Evolutionary conservation across 1,140 invertebrate species (phyloP).

Genomic region (Lasioglossum albipes): DNA sequence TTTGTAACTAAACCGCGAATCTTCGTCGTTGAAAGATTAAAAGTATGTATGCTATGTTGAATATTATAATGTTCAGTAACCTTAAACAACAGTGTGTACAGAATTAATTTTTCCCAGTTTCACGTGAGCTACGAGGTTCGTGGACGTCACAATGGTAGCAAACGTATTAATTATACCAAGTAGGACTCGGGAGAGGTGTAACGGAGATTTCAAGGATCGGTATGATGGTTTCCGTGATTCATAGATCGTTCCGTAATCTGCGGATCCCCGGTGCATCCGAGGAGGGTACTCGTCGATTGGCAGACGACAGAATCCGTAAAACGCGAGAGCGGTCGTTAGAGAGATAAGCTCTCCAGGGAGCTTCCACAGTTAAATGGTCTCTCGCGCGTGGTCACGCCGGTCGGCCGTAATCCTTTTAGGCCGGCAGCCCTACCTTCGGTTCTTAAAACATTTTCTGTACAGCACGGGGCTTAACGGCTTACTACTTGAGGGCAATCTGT

Average conservation of each 20-base stretch:
- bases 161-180: too few relatives aligned
- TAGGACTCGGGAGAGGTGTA: neutral
- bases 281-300: conserved; percentile 9
- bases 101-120: too few relatives aligned
- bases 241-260: conserved; percentile 21
- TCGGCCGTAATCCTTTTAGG: conserved; percentile 59
- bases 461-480: conserved; percentile 55
- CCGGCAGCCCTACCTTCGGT: conserved; percentile 37
- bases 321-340: conserved; percentile 35
- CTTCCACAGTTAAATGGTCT: conserved; percentile 46
- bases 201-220: neutral
- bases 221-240: conserved; percentile 8
- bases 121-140: too few relatives aligned
- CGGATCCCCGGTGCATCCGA: neutral
- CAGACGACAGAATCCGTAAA: conserved; percentile 34
- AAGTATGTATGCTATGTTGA: too few relatives aligned
- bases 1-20: too few relatives aligned
- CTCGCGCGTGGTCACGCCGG: conserved; percentile 43
- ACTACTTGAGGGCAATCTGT: conserved; percentile 61
- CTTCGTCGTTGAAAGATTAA: too few relatives aligned
- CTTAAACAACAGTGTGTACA: too few relatives aligned
- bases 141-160: too few relatives aligned
- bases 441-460: conserved; percentile 65
- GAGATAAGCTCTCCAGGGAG: conserved; percentile 53
- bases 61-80: too few relatives aligned